Conservation (phyloP, 1,140 invertebrate genomes). For the Orchesella cincta region DNA sequence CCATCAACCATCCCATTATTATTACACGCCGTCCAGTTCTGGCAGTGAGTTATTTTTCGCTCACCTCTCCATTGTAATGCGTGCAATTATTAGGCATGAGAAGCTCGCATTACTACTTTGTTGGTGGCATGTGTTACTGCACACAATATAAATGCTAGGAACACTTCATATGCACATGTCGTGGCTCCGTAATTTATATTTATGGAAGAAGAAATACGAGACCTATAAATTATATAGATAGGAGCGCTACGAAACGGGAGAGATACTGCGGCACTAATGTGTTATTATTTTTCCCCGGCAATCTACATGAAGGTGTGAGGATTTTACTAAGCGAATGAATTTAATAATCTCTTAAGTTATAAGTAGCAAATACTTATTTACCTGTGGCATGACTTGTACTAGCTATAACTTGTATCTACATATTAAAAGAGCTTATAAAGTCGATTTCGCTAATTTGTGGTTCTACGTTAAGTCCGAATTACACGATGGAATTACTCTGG, state of each 20-base stretch:
- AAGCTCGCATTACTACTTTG: too few relatives aligned
- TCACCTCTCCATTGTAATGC: neutral
- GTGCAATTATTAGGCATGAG: too few relatives aligned
- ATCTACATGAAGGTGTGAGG: neutral
- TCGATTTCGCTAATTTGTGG: too few relatives aligned
- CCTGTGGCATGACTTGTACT: too few relatives aligned
- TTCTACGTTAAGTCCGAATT: too few relatives aligned
- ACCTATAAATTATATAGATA: conserved; percentile 23
- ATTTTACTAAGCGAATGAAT: conserved; percentile 11
- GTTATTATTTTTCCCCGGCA: neutral
- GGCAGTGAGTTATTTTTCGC: neutral
- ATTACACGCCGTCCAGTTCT: too few relatives aligned
- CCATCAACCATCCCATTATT: too few relatives aligned
- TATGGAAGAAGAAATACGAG: conserved; percentile 30
- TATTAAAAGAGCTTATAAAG: too few relatives aligned
- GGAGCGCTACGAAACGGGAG: neutral
- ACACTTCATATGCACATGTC: neutral
- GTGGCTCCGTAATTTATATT: conserved; percentile 21
- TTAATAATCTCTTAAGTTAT: too few relatives aligned
- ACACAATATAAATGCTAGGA: conserved; percentile 3
- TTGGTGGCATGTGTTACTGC: conserved; percentile 25
- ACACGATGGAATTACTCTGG: too few relatives aligned
- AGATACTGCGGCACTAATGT: neutral
- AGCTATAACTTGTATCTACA: too few relatives aligned
- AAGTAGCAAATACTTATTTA: too few relatives aligned